Conservation (phyloP, 2,888 invertebrate species). For the Caenorhabditis sp. region DNA sequence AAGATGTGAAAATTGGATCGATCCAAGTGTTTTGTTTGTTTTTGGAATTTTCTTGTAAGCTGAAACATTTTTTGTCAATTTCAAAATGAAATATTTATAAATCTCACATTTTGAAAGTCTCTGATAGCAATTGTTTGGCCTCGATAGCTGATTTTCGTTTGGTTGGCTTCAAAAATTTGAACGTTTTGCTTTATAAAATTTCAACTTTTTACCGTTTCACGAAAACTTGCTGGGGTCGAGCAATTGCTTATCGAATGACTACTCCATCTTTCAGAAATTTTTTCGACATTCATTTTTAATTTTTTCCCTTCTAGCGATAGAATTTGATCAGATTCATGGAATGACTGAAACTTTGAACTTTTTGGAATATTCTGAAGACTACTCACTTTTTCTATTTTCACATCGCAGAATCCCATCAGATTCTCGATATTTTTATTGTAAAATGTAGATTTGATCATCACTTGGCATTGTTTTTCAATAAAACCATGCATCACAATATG, state of each 20-base stretch:
- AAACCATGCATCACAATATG: conserved; percentile 24
- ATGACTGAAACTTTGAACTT: neutral
- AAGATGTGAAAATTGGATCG: neutral
- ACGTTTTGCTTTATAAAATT: neutral
- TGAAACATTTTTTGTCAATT: neutral
- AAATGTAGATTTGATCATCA: neutral
- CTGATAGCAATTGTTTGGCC: conserved; percentile 8
- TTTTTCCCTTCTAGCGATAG: conserved; percentile 16
- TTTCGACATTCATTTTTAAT: conserved; percentile 14
- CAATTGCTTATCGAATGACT: conserved; percentile 7
- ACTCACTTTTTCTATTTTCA: too few species aligned
- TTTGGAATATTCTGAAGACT: too few species aligned
- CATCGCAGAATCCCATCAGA: conserved; percentile 7
- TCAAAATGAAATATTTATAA: neutral
- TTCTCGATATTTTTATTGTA: neutral
- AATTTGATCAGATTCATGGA: conserved; percentile 11
- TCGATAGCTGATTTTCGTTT: conserved; percentile 19
- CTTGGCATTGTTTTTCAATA: neutral
- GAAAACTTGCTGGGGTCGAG: neutral
- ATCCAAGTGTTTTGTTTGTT: neutral
- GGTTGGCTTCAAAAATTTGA: neutral
- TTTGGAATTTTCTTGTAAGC: neutral
- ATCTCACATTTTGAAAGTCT: conserved; percentile 13
- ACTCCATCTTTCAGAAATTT: neutral
- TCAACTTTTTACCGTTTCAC: too few species aligned